phyloP scores from a whole-genome alignment of 1,140 invertebrate genomes.

The Drosophila arizonae region DNA sequence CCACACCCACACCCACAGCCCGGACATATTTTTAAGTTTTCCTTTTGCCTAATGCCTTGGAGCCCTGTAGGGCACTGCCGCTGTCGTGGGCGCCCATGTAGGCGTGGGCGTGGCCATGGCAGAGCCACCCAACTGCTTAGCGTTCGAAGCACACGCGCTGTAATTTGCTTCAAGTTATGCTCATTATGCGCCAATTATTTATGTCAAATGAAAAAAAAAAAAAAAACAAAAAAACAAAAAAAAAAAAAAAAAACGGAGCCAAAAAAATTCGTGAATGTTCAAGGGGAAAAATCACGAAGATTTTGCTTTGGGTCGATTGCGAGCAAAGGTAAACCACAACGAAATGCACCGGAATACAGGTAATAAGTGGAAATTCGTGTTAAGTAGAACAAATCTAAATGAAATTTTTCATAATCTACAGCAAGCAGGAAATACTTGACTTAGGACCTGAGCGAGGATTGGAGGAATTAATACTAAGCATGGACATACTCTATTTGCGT shows the following conservation, averaged over 20 bases:
- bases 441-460: no score
- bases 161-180: slow-evolving; percentile 75
- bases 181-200: slow-evolving; percentile 79
- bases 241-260: background rate
- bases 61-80: slow-evolving; percentile 23
- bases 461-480: no score
- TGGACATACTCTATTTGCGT: no score
- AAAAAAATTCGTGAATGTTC: background rate
- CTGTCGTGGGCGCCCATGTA: background rate
- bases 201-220: slow-evolving; percentile 66
- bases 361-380: no score
- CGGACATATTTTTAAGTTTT: slow-evolving; percentile 71
- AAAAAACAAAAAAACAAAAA: slow-evolving; percentile 6
- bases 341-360: no score
- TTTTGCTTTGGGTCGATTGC: no score
- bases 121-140: slow-evolving; percentile 27
- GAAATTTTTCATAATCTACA: no score
- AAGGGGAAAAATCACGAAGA: no score
- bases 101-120: slow-evolving; percentile 7
- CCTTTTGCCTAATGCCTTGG: slow-evolving; percentile 23
- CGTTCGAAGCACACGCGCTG: slow-evolving; percentile 61
- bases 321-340: no score
- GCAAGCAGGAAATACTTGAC: no score
- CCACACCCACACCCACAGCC: slow-evolving; percentile 4
- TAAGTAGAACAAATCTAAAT: no score